Evolutionary conservation across 1,140 invertebrate species (phyloP).

Genomic region (Drepana arcuata): DNA sequence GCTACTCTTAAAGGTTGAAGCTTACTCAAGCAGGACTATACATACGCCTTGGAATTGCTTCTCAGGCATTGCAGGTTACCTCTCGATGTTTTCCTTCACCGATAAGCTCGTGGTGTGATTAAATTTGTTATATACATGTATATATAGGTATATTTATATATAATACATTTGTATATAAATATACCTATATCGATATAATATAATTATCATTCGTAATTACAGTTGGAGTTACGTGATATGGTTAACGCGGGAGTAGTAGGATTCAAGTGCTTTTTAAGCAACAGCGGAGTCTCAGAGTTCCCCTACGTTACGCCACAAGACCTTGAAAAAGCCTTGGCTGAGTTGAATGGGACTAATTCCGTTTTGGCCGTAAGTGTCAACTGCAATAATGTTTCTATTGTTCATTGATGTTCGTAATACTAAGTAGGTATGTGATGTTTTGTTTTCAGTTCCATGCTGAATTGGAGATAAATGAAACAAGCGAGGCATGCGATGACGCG

Average conservation of each 20-base stretch:
- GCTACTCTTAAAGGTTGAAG: too few species aligned
- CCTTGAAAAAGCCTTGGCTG: constrained; percentile 67
- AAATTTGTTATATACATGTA: too few species aligned
- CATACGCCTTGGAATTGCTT: too few species aligned
- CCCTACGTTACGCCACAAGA: constrained; percentile 72
- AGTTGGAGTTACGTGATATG: constrained; percentile 75
- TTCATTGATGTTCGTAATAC: background rate
- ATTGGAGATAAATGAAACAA: constrained; percentile 32
- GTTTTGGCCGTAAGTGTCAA: constrained; percentile 72
- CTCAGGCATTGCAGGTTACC: too few species aligned
- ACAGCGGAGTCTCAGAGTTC: constrained; percentile 78
- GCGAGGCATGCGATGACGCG: constrained; percentile 17
- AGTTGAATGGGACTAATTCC: constrained; percentile 70
- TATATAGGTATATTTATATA: too few species aligned
- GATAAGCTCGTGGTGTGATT: too few species aligned
- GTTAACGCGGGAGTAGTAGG: constrained; percentile 78
- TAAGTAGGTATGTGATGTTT: constrained; percentile 7
- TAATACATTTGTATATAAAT: too few species aligned
- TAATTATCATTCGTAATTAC: too few species aligned
- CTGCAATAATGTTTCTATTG: constrained; percentile 2
- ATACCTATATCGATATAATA: too few species aligned
- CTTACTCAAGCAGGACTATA: too few species aligned
- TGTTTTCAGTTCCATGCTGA: constrained; percentile 79
- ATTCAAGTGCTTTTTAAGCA: constrained; percentile 80
- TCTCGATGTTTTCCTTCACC: too few species aligned